phyloP scores from a whole-genome alignment of 37 sponge, comb jelly and placozoan species.

The Agelas oroides region DNA sequence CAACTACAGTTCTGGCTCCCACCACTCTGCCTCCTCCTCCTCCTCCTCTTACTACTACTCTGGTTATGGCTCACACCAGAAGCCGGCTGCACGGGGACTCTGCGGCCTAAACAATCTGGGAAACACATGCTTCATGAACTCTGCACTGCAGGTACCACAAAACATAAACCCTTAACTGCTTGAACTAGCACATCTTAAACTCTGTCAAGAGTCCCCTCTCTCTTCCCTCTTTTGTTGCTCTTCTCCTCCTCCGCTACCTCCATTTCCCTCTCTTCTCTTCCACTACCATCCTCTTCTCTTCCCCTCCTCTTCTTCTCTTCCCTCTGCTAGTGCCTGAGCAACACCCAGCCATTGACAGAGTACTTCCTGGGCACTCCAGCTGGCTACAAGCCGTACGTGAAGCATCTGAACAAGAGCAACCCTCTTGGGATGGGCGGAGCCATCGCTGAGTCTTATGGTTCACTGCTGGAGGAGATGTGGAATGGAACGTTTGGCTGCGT shows the following conservation, averaged over 20 bases:
- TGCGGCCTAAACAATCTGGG: slow-evolving; percentile 92
- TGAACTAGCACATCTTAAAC: too few species aligned
- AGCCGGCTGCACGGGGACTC: slow-evolving; percentile 66
- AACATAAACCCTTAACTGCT: background rate
- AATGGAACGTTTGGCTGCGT: slow-evolving; percentile 71
- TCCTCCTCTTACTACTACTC: slow-evolving; percentile 6
- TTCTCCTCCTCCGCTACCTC: too few species aligned
- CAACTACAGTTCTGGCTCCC: background rate
- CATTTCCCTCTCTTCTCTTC: slow-evolving; percentile 5
- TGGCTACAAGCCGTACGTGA: slow-evolving; percentile 62
- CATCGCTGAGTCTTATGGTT: slow-evolving; percentile 88
- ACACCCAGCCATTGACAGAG: slow-evolving; percentile 83
- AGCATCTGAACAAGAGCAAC: slow-evolving; percentile 86
- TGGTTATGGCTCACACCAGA: slow-evolving; percentile 4
- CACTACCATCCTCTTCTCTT: too few species aligned
- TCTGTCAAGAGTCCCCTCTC: too few species aligned
- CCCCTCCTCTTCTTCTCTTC: background rate
- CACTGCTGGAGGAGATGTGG: slow-evolving; percentile 91
- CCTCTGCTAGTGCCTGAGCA: slow-evolving; percentile 86
- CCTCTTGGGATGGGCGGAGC: slow-evolving; percentile 89
- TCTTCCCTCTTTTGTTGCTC: too few species aligned
- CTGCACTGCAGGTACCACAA: slow-evolving; percentile 80
- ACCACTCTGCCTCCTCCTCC: background rate
- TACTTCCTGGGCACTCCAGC: slow-evolving; percentile 75
- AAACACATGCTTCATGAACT: slow-evolving; percentile 95